Percentiles rank a stretch among this genome's conserved stretches.
Evolutionary conservation across 2,113 vertebrate genomes (phyloP).

Genomic region (Microtus richardsoni): DNA sequence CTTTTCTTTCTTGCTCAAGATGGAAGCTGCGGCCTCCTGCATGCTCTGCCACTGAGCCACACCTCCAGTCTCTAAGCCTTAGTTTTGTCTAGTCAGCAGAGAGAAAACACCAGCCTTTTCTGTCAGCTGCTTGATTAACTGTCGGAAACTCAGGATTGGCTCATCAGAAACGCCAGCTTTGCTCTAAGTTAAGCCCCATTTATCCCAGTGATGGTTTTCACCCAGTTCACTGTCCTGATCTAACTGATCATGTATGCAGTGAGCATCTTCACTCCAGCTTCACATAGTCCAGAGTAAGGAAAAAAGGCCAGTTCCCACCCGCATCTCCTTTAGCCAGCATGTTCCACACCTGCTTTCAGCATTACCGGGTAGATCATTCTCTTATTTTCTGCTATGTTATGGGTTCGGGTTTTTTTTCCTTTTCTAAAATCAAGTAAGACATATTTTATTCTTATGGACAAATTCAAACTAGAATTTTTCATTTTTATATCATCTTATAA

Average conservation of each 20-base stretch:
- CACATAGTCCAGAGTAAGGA: neutral
- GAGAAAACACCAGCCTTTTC: neutral
- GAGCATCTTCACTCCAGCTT: neutral
- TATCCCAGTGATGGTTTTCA: neutral
- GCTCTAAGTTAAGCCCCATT: neutral
- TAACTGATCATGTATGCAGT: neutral
- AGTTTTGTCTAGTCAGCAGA: constrained; percentile 1
- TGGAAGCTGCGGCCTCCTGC: neutral
- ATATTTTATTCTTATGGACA: constrained; percentile 27
- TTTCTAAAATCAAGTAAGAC: constrained; percentile 13
- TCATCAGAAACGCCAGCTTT: neutral
- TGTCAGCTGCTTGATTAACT: neutral
- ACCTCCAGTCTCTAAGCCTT: neutral
- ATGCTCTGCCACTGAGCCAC: neutral
- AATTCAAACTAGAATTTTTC: constrained; percentile 5
- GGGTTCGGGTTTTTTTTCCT: neutral
- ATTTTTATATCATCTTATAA: constrained; percentile 40
- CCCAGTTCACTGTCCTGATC: neutral
- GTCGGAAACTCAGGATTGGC: neutral
- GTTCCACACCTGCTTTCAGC: neutral
- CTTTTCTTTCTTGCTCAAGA: neutral
- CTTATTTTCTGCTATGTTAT: neutral
- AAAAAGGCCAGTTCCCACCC: neutral
- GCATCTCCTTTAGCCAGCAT: neutral
- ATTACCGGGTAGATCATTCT: neutral